Evolutionary conservation across 1,140 invertebrate species (phyloP).

Genomic region (Aphelinus certus): DNA sequence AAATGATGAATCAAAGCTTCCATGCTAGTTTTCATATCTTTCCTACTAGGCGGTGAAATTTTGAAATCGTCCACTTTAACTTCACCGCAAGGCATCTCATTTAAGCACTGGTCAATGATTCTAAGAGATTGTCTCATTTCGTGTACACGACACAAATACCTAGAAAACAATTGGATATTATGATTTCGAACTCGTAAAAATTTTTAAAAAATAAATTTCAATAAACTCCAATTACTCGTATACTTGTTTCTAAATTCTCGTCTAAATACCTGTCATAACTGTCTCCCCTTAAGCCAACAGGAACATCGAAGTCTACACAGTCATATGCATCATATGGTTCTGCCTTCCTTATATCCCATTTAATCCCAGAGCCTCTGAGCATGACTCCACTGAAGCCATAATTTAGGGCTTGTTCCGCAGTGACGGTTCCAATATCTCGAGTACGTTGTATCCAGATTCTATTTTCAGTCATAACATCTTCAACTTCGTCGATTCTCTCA

Average conservation of each 20-base stretch:
- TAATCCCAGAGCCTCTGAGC: conserved; percentile 95
- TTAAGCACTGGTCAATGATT: conserved; percentile 96
- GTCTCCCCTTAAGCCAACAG: conserved; percentile 93
- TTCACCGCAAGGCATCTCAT: conserved; percentile 96
- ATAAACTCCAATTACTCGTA: neutral
- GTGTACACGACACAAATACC: conserved; percentile 74
- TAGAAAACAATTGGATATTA: too few relatives aligned
- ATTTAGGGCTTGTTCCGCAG: conserved; percentile 90
- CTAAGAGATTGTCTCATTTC: conserved; percentile 96
- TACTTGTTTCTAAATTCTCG: neutral
- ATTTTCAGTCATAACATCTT: conserved; percentile 92
- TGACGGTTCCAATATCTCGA: conserved; percentile 85
- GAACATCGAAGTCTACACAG: conserved; percentile 94
- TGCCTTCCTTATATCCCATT: conserved; percentile 95
- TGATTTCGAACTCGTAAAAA: too few relatives aligned
- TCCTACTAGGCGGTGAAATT: conserved; percentile 85
- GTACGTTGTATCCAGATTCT: conserved; percentile 91
- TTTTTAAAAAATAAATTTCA: too few relatives aligned
- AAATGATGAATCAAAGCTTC: conserved; percentile 99
- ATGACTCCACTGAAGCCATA: conserved; percentile 96
- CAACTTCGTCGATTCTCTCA: conserved; percentile 91
- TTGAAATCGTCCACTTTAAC: conserved; percentile 97
- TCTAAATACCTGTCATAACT: conserved; percentile 88
- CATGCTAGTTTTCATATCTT: conserved; percentile 98
- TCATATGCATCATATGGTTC: conserved; percentile 97